These are phyloP conservation scores for Parascotia fuliginaria DNA, from an alignment of 2,888 invertebrate species.

Conservation along the genomic window DNA sequence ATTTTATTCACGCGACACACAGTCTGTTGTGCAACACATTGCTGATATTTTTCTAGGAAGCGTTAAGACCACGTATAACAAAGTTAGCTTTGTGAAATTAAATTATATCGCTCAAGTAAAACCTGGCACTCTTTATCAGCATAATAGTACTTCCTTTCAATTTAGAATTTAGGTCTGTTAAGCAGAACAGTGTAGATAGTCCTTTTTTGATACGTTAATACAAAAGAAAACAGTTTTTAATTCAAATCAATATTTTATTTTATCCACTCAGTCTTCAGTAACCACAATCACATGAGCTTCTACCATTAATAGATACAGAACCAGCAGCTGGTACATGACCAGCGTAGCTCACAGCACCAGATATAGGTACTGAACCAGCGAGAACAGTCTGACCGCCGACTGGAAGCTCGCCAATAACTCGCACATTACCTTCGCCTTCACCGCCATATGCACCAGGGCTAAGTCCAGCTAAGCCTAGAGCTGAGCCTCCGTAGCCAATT, in stretches of 20 bases:
- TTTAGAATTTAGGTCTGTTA: too few species aligned
- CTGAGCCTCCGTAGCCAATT: too few species aligned
- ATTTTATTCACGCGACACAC: too few species aligned
- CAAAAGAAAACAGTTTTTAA: background rate
- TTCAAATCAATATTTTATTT: background rate
- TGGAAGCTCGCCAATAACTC: slow-evolving; percentile 44
- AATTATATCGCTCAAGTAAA: too few species aligned
- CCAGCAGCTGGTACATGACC: slow-evolving; percentile 17
- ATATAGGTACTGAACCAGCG: slow-evolving; percentile 41
- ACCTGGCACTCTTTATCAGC: too few species aligned
- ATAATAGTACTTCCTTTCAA: too few species aligned
- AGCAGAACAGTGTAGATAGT: too few species aligned
- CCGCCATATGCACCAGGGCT: slow-evolving; percentile 7
- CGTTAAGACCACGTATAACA: too few species aligned
- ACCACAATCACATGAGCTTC: background rate
- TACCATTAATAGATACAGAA: slow-evolving; percentile 1
- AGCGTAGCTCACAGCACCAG: slow-evolving; percentile 43
- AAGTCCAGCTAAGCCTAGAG: too few species aligned
- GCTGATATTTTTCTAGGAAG: too few species aligned
- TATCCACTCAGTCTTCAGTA: background rate
- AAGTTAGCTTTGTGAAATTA: too few species aligned
- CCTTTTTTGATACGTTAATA: background rate
- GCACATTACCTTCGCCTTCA: slow-evolving; percentile 47
- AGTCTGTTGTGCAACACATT: too few species aligned
- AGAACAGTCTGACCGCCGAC: slow-evolving; percentile 16